Evolutionary conservation across 2,113 vertebrate genomes (phyloP).

Genomic region (Pseudolaguvia tuberculata): DNA sequence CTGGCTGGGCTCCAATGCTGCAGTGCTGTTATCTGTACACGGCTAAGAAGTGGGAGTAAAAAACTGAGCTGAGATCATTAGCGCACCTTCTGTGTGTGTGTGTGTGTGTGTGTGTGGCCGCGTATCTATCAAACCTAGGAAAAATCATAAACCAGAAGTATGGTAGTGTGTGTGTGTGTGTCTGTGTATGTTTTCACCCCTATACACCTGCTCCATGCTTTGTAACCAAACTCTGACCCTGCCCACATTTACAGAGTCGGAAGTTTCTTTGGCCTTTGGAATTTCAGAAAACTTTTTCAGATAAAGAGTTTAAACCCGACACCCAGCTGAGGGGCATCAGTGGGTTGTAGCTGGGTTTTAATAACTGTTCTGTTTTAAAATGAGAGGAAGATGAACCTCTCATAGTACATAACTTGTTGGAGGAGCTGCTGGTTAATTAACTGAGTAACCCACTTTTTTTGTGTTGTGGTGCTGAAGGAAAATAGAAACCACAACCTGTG

Average conservation of each 20-base stretch:
- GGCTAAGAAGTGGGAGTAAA: background rate
- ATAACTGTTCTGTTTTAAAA: background rate
- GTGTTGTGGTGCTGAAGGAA: background rate
- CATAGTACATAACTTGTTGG: no score
- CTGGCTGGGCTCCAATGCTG: constrained; percentile 11
- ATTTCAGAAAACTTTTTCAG: background rate
- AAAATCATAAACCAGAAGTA: no score
- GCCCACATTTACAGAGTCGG: background rate
- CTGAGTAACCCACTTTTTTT: background rate
- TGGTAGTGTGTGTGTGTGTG: background rate
- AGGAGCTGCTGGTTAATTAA: no score
- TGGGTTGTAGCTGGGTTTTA: background rate
- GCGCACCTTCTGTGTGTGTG: background rate
- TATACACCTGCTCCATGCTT: background rate
- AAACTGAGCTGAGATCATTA: constrained; percentile 18
- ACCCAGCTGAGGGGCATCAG: background rate
- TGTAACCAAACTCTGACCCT: background rate
- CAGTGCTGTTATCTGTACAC: background rate
- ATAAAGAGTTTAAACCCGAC: background rate
- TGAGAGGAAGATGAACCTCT: background rate
- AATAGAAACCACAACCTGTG: background rate
- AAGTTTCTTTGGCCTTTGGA: background rate
- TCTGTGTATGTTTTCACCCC: background rate
- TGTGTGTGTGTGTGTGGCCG: constrained; percentile 5
- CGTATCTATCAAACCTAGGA: no score